Evolutionary conservation across 2,113 vertebrate genomes (phyloP), one percentile per base, ranked within the genome.

Genomic region (Pangasianodon gigas): DNA sequence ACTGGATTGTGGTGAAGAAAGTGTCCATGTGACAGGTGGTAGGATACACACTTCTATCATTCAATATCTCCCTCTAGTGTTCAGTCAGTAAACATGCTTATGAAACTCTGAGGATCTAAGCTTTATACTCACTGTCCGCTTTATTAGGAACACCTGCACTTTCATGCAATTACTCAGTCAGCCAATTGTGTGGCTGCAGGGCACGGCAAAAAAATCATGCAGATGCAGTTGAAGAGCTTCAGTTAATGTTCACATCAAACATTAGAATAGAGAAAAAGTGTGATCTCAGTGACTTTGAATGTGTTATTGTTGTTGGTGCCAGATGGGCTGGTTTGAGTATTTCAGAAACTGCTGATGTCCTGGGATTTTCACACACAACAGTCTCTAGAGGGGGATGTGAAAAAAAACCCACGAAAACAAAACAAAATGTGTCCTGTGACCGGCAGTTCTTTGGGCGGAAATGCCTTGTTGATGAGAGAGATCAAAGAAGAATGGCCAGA

Each of bases 11-110:
- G 13, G 29, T 54, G 60, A 88, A 88, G n/a, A 71, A 44, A 18
- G 46, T 54, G 21, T 51, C 26, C 79, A n/a, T n/a, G 46, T 29
- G 48, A 18, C 48, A 81, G 48, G 77, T 41, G 52, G 54, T 2
- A 83, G 9, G 19, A 26, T 13, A 54, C 79, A 41, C 19, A 26
- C 21, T 60, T 60, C 11, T 60, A 24, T 60, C 41, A 48, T 21
- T 48, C 26, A 81, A 48, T 41, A 71, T 52, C 80, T 67, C 80
- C 87, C 62, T 84, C 87, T 88, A 84, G 79, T 83, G 87, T 83
- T 71, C 18, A 44, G 14, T 58, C 24, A 87, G 86, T 44, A 8
- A 16, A 77, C 8, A 56, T 88, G 48, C 79, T 24, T 41, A n/a
- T 51, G n/a, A 29, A 21, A 75, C 24, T 21, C 9, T 4, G 8